Conservation (phyloP, 2,113 vertebrate genomes). For the Lamprotornis superbus region DNA sequence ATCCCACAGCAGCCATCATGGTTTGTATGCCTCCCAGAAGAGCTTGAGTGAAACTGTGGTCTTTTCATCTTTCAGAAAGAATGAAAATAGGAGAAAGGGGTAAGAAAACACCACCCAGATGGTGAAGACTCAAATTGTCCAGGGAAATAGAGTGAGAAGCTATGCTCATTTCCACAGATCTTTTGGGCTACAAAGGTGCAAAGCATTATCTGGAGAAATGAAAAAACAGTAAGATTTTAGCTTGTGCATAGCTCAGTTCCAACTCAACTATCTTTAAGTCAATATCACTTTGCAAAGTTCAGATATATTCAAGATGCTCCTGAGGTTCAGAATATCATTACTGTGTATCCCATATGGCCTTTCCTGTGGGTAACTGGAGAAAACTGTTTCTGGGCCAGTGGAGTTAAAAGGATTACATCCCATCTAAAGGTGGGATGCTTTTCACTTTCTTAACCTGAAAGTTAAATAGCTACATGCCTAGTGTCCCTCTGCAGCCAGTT, state of each 20-base stretch:
- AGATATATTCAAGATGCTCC: background rate
- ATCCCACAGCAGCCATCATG: conserved; percentile 6
- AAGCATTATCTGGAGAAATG: background rate
- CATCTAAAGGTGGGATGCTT: background rate
- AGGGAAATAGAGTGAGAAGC: background rate
- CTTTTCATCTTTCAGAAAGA: background rate
- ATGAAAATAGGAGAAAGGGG: background rate
- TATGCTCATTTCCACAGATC: background rate
- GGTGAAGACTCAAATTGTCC: background rate
- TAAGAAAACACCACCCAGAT: background rate
- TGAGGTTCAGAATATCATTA: background rate
- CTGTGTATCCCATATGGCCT: fast-evolving
- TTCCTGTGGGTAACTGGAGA: background rate
- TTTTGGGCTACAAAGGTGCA: background rate
- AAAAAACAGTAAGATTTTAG: background rate
- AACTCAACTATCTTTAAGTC: background rate
- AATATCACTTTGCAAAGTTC: background rate
- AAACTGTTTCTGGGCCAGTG: background rate
- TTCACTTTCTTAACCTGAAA: background rate
- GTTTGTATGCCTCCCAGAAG: background rate
- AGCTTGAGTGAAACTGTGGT: background rate
- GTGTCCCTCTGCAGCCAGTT: background rate
- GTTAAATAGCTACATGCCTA: background rate
- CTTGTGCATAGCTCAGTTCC: background rate
- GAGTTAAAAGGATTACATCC: background rate